These are phyloP conservation scores for Pachycephala philippinensis DNA, from an alignment of 2,113 vertebrate genomes.

Conservation along the genomic window DNA sequence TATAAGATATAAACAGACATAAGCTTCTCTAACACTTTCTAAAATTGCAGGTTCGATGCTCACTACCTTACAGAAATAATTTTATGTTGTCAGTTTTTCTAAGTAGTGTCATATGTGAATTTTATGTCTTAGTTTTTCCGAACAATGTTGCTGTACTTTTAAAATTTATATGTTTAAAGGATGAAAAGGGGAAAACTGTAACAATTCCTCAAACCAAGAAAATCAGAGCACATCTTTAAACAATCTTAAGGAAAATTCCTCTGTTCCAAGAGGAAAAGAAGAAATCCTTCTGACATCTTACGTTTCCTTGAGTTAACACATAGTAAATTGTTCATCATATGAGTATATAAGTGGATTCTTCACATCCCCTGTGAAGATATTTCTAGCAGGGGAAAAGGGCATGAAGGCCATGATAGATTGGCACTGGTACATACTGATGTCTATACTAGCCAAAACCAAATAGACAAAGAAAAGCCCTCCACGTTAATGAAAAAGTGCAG, in stretches of 20 bases:
- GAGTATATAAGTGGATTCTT: background rate
- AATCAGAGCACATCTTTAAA: background rate
- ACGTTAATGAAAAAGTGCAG: background rate
- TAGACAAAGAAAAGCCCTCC: background rate
- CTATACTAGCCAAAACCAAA: background rate
- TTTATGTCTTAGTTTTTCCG: background rate
- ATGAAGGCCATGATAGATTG: background rate
- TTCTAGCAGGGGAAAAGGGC: background rate
- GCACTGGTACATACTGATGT: rapidly evolving
- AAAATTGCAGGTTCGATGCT: background rate
- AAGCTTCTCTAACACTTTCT: background rate
- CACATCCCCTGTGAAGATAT: background rate
- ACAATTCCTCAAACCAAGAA: background rate
- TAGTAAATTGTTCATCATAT: background rate
- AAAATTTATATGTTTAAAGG: background rate
- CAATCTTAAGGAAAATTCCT: background rate
- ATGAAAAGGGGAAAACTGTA: background rate
- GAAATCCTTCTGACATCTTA: background rate
- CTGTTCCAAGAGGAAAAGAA: background rate
- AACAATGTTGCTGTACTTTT: background rate
- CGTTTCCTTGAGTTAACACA: background rate
- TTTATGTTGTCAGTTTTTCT: background rate
- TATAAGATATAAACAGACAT: background rate
- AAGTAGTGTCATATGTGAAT: background rate
- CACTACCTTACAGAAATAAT: background rate